Percentiles rank a stretch among this genome's conserved stretches.
Conservation (phyloP, 2,888 invertebrate genomes). For the Entomobrya multifasciata region DNA sequence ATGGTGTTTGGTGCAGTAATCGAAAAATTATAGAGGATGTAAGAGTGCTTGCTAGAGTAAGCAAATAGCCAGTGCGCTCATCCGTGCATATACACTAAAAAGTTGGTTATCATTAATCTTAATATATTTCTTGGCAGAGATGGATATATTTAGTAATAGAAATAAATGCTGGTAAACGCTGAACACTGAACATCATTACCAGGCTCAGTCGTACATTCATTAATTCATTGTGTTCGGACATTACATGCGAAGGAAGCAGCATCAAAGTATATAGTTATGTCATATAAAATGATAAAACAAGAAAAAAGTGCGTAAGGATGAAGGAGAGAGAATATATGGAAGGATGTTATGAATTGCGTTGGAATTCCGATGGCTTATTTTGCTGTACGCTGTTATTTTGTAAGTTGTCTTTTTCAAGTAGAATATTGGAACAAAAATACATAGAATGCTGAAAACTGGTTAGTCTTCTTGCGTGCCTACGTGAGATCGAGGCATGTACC, state of each 20-base stretch:
- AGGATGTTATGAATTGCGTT: no score
- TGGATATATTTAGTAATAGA: no score
- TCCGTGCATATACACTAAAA: background rate
- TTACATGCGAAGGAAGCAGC: background rate
- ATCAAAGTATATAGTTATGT: background rate
- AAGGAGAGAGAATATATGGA: no score
- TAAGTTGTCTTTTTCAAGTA: background rate
- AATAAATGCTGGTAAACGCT: background rate
- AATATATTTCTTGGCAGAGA: no score
- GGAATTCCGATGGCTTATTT: background rate
- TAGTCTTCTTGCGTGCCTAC: conserved; percentile 6
- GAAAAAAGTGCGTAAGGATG: background rate
- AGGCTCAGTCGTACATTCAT: background rate
- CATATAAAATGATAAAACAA: background rate
- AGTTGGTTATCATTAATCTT: no score
- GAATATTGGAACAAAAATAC: conserved; percentile 1
- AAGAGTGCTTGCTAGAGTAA: background rate
- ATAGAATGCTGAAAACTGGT: background rate
- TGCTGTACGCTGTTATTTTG: background rate
- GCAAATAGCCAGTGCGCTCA: conserved; percentile 11
- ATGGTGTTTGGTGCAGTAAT: background rate
- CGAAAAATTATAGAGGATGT: conserved; percentile 15
- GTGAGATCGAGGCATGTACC: background rate
- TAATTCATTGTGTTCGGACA: background rate
- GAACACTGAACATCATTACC: background rate